Evolutionary conservation across 2,888 invertebrate species (phyloP).

Genomic region (Thecophora atra): DNA sequence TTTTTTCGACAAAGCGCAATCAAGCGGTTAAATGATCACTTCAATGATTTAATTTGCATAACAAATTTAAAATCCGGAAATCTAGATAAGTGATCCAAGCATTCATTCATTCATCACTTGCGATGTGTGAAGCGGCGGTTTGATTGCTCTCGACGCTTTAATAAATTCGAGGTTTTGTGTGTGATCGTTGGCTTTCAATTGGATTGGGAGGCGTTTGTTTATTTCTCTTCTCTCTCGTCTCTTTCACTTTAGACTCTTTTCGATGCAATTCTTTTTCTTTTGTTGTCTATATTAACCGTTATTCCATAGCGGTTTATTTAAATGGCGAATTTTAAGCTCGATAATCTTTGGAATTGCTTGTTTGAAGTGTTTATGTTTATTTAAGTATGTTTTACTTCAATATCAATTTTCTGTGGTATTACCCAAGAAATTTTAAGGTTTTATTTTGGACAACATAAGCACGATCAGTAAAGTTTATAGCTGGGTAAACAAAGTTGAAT

Average conservation of each 20-base stretch:
- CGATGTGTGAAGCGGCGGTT: neutral
- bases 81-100: constrained; percentile 20
- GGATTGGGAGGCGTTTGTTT: neutral
- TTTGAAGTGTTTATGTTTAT: no score
- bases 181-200: neutral
- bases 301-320: no score
- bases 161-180: neutral
- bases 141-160: neutral
- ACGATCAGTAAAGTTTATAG: no score
- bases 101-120: neutral
- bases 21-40: constrained; percentile 31
- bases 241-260: neutral
- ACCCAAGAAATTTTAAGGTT: no score
- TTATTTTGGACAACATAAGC: no score
- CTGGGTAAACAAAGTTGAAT: no score
- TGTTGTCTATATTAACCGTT: no score
- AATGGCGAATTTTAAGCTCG: no score
- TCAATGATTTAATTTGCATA: constrained; percentile 20
- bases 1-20: constrained; percentile 23
- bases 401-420: no score
- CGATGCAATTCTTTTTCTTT: no score
- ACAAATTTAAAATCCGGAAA: constrained; percentile 34
- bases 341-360: no score
- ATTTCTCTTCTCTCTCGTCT: neutral
- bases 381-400: no score